Base-by-base conservation (phyloP, 2,888 invertebrate genomes). In the Cepaea hortensis region DNA sequence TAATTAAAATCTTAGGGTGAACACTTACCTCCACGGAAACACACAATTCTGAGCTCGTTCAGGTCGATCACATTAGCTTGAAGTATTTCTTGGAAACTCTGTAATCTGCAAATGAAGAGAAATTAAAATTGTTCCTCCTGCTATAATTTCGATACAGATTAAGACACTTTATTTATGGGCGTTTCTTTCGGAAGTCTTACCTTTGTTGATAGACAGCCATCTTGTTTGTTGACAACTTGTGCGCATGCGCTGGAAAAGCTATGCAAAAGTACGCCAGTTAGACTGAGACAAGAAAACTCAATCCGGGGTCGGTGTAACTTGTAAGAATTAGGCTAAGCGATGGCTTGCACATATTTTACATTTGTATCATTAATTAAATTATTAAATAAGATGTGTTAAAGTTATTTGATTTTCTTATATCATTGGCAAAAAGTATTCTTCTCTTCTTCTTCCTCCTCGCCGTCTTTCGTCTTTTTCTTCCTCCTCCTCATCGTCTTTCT, bases 11-110 rank as follows among this genome's bases (percentile, higher is more conserved):
- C 35, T 35, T 35, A 35, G 35, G 35, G 35, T 35, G 35, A 35
- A 35, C 35, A 86, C 75, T 85, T 79, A 85, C 84, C 84, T 97
- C 98, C 98, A 95, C 97, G 96, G 93, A 97, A 98, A 91, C 97
- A 96, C 84, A 97, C 94, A 92, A 95, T 96, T 92, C 96, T 96
- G 20, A 98, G 95, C 90, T 95, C 95, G 84, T 95, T 95, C 86
- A 97, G 94, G 93, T 97, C 96, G 91, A 98, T 96, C 86, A 96
- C 96, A 91, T 97, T 97, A 90, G 96, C 95, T 18, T 96, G 95
- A 61, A 98, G 95, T 76, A 96, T 94, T 89, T 96, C 96, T 94
- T 97, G 96, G 93, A 98, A 97, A 91, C 97, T 96, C 95, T 96
- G 96, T 90, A 98, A 77, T 89, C 93, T 94, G 90, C 35, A 91